Evolutionary conservation across 2,113 vertebrate genomes (phyloP).

Genomic region (Orientallactaga bullata): DNA sequence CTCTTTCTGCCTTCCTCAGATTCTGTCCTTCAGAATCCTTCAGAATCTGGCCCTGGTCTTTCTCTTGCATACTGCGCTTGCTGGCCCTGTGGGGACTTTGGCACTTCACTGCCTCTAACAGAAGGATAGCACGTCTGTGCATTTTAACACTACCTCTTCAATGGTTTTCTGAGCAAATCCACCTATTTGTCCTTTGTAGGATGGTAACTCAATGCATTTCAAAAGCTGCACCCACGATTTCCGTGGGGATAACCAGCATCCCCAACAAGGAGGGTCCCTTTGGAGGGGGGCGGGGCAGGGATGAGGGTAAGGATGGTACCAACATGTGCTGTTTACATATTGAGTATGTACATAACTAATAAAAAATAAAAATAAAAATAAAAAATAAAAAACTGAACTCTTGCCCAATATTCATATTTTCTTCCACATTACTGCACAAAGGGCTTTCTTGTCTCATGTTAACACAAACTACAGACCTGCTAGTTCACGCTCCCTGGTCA

Average conservation of each 20-base stretch:
- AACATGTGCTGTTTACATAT: no score
- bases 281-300: no score
- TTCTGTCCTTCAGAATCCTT: not conserved
- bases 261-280: no score
- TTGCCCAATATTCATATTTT: not conserved
- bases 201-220: not conserved
- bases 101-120: not conserved
- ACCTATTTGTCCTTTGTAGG: rapidly evolving
- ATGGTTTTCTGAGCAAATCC: not conserved
- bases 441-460: not conserved
- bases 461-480: not conserved
- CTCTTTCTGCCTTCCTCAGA: not conserved
- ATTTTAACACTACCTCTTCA: not conserved
- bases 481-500: rapidly evolving
- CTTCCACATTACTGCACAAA: not conserved
- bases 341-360: no score
- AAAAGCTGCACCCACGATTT: not conserved
- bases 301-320: no score
- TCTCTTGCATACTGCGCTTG: not conserved
- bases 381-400: not conserved
- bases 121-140: not conserved
- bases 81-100: not conserved
- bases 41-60: not conserved
- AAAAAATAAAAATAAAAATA: not conserved
- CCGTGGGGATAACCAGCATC: no score